Conservation (phyloP, 2,888 invertebrate species). For the Leucania comma region DNA sequence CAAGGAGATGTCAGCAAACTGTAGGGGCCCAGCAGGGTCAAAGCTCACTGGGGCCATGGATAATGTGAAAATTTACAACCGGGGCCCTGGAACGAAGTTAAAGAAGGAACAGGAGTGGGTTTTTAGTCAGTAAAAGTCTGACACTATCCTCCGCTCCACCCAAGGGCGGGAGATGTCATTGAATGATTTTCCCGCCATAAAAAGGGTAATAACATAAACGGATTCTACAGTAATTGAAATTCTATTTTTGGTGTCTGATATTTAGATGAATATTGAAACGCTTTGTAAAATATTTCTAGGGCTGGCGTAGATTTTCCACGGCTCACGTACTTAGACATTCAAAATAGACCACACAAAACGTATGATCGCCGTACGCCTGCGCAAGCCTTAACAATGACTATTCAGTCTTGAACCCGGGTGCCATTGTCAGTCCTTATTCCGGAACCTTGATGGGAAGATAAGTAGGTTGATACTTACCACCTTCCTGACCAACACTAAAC, state of each 20-base stretch:
- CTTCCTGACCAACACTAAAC: not conserved
- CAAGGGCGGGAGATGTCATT: too few species aligned
- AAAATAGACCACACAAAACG: conserved; percentile 25
- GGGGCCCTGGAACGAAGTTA: too few species aligned
- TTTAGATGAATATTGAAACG: not conserved
- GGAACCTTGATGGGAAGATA: conserved; percentile 2
- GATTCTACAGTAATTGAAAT: not conserved
- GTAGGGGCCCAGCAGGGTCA: too few species aligned
- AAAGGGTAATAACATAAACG: too few species aligned
- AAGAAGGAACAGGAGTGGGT: too few species aligned
- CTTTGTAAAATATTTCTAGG: not conserved
- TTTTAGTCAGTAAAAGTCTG: too few species aligned
- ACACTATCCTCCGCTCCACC: too few species aligned
- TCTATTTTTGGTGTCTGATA: not conserved
- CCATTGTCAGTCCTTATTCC: conserved; percentile 26
- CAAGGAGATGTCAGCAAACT: too few species aligned
- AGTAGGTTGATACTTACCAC: not conserved
- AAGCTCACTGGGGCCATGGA: too few species aligned
- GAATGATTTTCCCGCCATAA: too few species aligned
- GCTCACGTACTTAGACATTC: not conserved
- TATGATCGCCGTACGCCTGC: conserved; percentile 25
- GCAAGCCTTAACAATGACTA: conserved; percentile 17
- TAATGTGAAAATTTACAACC: too few species aligned
- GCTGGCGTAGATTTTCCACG: not conserved
- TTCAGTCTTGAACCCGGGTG: conserved; percentile 16